Evolutionary conservation across 23 tunicate genomes (phyloP), one percentile per base, ranked within the genome.

Genomic region (Styela clava): DNA sequence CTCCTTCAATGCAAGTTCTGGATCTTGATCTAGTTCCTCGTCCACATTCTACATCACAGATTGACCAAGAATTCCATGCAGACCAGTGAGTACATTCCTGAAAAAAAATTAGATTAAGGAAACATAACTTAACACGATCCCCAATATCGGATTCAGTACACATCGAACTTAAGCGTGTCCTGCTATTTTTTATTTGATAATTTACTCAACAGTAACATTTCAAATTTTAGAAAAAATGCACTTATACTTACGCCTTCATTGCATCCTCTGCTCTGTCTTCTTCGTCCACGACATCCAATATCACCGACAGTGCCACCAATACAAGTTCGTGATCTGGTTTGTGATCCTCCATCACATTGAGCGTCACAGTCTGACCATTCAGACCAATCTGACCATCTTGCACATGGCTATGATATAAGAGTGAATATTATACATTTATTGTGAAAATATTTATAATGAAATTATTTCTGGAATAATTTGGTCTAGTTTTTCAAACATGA

Each of bases 31-130:
- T 79, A 9, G 81, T 76, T 0, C 97, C 97, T 24, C 74, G 31
- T 5, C 87, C 97, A 56, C 97, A 91, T 7, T 85, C 34, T 3
- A 65, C 62, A 18, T 24, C 34, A 68, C 97, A 91, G 26, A 69
- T 34, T 62, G 82, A 23, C 62, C 69, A 83, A 23, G 73, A 52
- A 9, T 79, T 19, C 97, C 97, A 91, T 28, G 64, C 74, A 2
- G 81, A 36, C 87, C 87, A 91, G 30, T 22, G 1, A 0, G 97
- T 84, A 52, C 97, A 91, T 34, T 87, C 61, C 97, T 91, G 68
- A 36, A 91, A 36, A 61, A 34, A 20, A 44, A 44, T 44, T 5
- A 44, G 56, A 12, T 44, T 5, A 44, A 44, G 56, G 56, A 44
- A 44, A 12, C 56, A 12, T 12, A 44, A 44, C 56, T 5, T 44